phyloP scores from a whole-genome alignment of 2,797 vertebrate species.

The Onychomys arenicola region DNA sequence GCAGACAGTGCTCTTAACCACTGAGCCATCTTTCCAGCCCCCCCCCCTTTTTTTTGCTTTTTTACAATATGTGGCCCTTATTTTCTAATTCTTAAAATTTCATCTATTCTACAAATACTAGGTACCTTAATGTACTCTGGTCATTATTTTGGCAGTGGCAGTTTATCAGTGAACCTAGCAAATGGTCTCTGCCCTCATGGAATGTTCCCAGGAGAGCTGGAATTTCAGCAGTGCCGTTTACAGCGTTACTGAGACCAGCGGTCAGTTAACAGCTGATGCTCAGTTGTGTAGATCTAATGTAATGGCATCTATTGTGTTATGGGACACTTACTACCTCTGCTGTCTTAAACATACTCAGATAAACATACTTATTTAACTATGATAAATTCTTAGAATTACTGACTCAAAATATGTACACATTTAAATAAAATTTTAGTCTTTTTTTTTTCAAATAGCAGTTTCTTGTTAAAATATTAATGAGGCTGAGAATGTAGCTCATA shows the following conservation, averaged over 20 bases:
- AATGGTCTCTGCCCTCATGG: background rate
- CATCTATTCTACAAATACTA: background rate
- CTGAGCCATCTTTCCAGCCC: background rate
- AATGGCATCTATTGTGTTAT: background rate
- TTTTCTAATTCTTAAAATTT: conserved; percentile 46
- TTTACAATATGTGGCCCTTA: background rate
- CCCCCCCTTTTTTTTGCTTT: background rate
- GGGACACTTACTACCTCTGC: background rate
- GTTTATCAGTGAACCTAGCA: background rate
- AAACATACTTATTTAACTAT: conserved; percentile 15
- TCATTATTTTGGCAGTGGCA: background rate
- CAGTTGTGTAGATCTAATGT: background rate
- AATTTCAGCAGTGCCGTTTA: background rate
- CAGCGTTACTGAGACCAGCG: background rate
- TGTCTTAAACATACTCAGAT: conserved; percentile 49
- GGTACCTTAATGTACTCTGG: background rate
- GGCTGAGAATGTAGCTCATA: background rate
- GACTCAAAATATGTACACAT: conserved; percentile 7
- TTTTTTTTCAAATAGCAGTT: background rate
- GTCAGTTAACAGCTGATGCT: background rate
- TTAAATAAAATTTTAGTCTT: conserved; percentile 5
- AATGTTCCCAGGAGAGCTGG: background rate
- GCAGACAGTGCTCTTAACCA: background rate
- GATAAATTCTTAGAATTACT: conserved; percentile 50
- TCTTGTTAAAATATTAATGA: conserved; percentile 48